Percentiles rank a stretch among this genome's conserved stretches.
Conservation (phyloP, 2,797 vertebrate species). For the Microctenopoma steveboyesi region DNA sequence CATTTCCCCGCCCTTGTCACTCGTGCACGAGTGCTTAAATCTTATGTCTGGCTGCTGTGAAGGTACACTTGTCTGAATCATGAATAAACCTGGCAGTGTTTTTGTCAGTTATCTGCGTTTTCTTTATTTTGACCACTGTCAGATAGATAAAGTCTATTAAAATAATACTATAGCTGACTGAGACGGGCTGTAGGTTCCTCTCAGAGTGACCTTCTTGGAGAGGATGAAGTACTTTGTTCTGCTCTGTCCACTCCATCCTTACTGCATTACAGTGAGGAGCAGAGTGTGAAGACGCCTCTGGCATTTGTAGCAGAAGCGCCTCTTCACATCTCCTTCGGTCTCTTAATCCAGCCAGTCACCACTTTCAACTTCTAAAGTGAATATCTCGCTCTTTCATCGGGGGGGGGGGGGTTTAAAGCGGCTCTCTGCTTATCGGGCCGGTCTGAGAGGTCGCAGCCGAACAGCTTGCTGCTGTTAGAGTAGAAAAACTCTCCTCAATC, state of each 20-base stretch:
- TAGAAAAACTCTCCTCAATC: conserved; percentile 20
- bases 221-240: conserved; percentile 3
- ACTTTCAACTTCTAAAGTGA: conserved; percentile 67
- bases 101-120: conserved; percentile 13
- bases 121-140: conserved; percentile 10
- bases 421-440: conserved; percentile 53
- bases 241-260: conserved; percentile 32
- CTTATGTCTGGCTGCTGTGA: conserved; percentile 8
- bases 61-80: conserved; percentile 26
- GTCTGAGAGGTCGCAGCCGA: conserved; percentile 51
- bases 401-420: conserved; percentile 53
- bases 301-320: conserved; percentile 22
- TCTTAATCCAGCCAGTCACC: conserved; percentile 62
- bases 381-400: conserved; percentile 65
- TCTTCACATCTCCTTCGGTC: conserved; percentile 52
- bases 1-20: conserved; percentile 19
- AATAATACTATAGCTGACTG: background rate
- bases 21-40: conserved; percentile 1
- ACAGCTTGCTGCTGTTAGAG: conserved; percentile 33
- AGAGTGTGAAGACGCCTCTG: conserved; percentile 31
- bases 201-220: conserved; percentile 14
- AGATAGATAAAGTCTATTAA: background rate
- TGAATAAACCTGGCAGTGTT: conserved; percentile 1
- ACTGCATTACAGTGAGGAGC: conserved; percentile 22
- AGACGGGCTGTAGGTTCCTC: conserved; percentile 4